A percentile compares a stretch with the other conserved stretches of the same genome.
phyloP scores from a whole-genome alignment of 2,888 invertebrate genomes.

The Mayetiola destructor region DNA sequence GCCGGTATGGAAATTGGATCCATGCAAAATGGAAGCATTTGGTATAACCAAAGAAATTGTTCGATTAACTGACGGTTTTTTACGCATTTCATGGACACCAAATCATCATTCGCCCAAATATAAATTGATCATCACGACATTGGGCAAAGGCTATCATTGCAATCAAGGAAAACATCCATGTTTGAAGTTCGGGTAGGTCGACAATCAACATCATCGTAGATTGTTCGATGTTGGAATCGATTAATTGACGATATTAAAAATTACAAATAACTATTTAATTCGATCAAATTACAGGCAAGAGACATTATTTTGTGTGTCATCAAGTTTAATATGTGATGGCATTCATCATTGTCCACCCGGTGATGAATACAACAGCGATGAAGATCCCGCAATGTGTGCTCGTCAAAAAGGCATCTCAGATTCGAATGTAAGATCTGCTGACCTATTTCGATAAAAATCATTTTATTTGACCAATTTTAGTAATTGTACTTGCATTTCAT shows the following conservation, averaged over 20 bases:
- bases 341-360: conserved; percentile 50
- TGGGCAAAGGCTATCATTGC: conserved; percentile 33
- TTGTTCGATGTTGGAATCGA: no score
- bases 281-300: conserved; percentile 24
- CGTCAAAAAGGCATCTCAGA: neutral
- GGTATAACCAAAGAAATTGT: conserved; percentile 41
- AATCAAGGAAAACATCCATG: conserved; percentile 30
- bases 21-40: conserved; percentile 35
- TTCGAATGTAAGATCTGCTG: neutral
- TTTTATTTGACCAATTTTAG: no score
- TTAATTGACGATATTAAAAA: no score
- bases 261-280: neutral
- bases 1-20: conserved; percentile 42
- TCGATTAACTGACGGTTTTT: conserved; percentile 40
- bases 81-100: conserved; percentile 41
- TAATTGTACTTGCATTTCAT: neutral
- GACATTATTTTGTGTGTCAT: conserved; percentile 45
- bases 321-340: conserved; percentile 51
- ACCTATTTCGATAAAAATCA: neutral
- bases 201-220: neutral
- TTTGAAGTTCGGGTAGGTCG: conserved; percentile 30
- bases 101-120: conserved; percentile 27
- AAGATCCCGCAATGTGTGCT: conserved; percentile 30
- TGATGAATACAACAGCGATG: conserved; percentile 42
- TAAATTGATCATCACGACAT: conserved; percentile 31